Base-by-base conservation (phyloP, 2,888 invertebrate genomes). In the Sycophila texana region DNA sequence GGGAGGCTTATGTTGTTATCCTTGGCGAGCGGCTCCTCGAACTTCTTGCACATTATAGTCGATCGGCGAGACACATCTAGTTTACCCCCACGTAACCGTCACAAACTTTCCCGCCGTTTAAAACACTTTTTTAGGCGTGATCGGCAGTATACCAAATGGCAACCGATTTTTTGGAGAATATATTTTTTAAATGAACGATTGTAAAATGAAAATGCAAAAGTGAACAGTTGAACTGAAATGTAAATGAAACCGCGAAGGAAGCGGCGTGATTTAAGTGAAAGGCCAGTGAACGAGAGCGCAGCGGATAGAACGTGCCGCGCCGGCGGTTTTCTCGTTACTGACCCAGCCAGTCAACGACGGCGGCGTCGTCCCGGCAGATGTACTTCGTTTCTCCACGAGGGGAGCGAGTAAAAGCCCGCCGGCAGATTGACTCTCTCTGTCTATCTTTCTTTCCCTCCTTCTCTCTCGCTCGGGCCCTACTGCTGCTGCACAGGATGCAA, bases 261-360 rank as follows among this genome's bases (percentile, higher is more conserved):
- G n/a, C n/a, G n/a, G 26, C 2, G 18, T 30, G 58, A 18, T 2
- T 13, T 22, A 26, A 3, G 20, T 16, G 49, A 13, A 47, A 4
- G 10, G 39, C 20, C 20, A 5, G 39, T 7, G 4, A 39, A 1
- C 16, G 60, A 12, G 61, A 68, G 55, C 12, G n/a, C n/a, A 55
- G 22, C 58, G 60, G 14, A 20, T 53, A 39, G 58, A 72, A 68
- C 51, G 51, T 57, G 63, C 26, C 80, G 55, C 39, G 61, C 66
- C 76, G 80, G 51, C 67, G 80, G 76, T 76, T 80, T 68, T 57
- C 73, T 80, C 73, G 68, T 80, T 58, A 80, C 80, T 80, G 76
- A 68, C 67, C 68, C 76, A 53, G 30, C 49, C 18, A 16, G 61
- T 30, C 14, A 16, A 16, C 55, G 20, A 47, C 30, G 7, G 66